These are phyloP conservation scores for Apodemia mormo DNA, from an alignment of 2,888 invertebrate genomes.

Conservation along the genomic window DNA sequence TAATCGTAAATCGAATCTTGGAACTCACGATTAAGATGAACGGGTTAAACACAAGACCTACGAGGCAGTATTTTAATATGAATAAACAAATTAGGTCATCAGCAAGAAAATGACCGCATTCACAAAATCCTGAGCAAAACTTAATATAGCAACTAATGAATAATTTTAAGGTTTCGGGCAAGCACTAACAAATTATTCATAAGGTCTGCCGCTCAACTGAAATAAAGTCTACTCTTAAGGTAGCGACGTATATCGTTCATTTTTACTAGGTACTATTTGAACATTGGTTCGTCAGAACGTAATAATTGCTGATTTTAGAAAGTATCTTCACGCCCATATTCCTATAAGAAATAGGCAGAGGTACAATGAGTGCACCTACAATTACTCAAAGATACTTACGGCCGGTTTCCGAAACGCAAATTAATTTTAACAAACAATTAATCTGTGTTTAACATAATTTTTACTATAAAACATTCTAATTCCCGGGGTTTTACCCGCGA, in stretches of 20 bases:
- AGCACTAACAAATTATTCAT: slow-evolving; percentile 2
- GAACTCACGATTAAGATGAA: neutral
- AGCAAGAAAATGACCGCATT: neutral
- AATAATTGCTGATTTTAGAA: too few species aligned
- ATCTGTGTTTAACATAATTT: too few species aligned
- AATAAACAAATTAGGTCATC: slow-evolving; percentile 10
- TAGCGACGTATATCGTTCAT: neutral
- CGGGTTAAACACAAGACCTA: neutral
- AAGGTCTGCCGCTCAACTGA: neutral
- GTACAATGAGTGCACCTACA: too few species aligned
- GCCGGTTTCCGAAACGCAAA: too few species aligned
- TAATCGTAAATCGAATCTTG: neutral
- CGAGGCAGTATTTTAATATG: neutral
- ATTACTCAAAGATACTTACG: too few species aligned
- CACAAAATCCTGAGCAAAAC: slow-evolving; percentile 4
- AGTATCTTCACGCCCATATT: too few species aligned
- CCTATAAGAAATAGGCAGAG: too few species aligned
- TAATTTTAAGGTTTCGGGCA: slow-evolving; percentile 9
- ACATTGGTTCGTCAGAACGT: too few species aligned
- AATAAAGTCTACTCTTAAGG: neutral
- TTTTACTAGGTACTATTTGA: too few species aligned
- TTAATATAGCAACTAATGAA: slow-evolving; percentile 8
- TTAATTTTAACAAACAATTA: too few species aligned
- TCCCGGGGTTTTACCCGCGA: too few species aligned
- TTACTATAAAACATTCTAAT: too few species aligned